Base-by-base conservation (phyloP, 2,888 invertebrate genomes). In the Danaus chrysippus region DNA sequence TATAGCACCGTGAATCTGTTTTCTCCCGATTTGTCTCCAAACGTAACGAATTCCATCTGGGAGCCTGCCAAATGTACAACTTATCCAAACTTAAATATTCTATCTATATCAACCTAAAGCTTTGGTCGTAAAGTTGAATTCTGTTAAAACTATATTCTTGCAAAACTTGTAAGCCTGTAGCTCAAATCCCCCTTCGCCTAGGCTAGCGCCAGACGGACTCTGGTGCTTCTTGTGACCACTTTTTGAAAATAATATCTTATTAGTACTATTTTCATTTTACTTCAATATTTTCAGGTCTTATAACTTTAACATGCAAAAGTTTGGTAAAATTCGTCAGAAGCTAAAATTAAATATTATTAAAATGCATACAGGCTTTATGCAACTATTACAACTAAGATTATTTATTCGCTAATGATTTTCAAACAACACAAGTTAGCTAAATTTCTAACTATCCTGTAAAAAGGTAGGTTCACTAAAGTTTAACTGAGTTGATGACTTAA, bases 1-100 rank as follows among this genome's bases (percentile, higher is more conserved):
- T 83, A 84, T 83, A 81, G 84, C 75, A 78, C 83, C 78, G 81
- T 79, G 84, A 89, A 88, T 87, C 87, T 88, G 89, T 88, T 87
- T 86, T 86, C 86, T 83, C 82, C 79, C 88, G 88, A 90, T 89
- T 89, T 90, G 89, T 89, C 89, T 86, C 81, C 78, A 82, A 83
- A 82, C 83, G 83, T 78, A 82, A 83, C 76, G 78, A 88, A 87
- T 87, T 87, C 87, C 81, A 73, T 81, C 84, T 88, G 90, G 90
- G 83, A 73, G 76, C 64, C 76, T 83, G 89, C 89, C 90, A 90
- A 89, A 89, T 86, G 86, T 84, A 80, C 82, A 83, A 78, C 76
- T 73, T 76, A 71, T 73, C 76, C 83, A 72, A 77, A 70, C 42
- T 64, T 69, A 58, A 56, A 52, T 60, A 58, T 71, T 59, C 70